Conservation (phyloP, 2,888 invertebrate genomes). For the Pandemis cinnamomeana region DNA sequence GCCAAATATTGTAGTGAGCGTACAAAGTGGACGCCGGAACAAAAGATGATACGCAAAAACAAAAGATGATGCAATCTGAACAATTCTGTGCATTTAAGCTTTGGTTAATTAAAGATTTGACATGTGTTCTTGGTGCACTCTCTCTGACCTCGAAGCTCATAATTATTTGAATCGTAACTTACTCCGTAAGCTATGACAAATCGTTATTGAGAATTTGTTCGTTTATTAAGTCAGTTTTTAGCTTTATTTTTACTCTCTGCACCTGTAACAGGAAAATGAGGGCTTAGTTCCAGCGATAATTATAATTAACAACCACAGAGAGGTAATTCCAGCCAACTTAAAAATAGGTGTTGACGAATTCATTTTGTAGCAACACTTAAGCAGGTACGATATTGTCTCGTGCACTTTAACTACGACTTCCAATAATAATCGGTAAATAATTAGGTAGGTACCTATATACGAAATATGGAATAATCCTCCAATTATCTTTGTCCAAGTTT, state of each 20-base stretch:
- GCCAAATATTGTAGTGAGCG: constrained; percentile 26
- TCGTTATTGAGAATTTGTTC: not conserved
- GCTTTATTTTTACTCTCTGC: not conserved
- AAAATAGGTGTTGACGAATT: not conserved
- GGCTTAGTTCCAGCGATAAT: not conserved
- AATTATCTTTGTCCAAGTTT: not conserved
- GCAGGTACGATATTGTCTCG: not conserved
- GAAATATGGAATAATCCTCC: not conserved
- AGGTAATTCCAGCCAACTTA: constrained; percentile 3
- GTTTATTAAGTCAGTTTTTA: not conserved
- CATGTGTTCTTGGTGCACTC: too few relatives aligned
- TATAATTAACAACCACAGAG: not conserved
- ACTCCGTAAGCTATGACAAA: not conserved
- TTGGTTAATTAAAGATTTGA: too few relatives aligned
- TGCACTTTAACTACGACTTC: not conserved
- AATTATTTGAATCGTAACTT: too few relatives aligned
- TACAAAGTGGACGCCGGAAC: not conserved
- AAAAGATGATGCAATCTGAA: too few relatives aligned
- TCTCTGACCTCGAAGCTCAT: too few relatives aligned
- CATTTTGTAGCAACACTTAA: not conserved
- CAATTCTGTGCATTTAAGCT: too few relatives aligned
- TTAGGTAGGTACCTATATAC: not conserved
- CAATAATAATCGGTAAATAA: not conserved
- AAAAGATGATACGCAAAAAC: too few relatives aligned
- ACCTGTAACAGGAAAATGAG: constrained; percentile 16